Evolutionary conservation across 2,888 invertebrate species (phyloP).

Genomic region (Acronicta aceris): DNA sequence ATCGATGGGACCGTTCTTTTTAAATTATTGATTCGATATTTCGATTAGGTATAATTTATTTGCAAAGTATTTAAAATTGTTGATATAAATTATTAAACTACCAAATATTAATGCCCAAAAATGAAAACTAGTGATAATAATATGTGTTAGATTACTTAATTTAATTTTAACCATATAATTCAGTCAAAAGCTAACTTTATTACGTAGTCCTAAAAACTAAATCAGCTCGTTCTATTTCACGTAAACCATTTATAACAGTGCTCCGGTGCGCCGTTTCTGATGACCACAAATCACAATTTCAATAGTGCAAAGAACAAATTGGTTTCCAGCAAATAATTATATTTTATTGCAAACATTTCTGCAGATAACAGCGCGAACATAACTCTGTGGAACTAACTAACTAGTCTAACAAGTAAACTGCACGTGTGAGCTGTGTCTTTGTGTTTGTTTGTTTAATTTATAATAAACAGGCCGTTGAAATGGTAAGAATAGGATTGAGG

Average conservation of each 20-base stretch:
- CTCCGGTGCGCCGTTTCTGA: constrained; percentile 51
- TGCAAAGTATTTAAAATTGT: constrained; percentile 11
- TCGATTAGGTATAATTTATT: constrained; percentile 29
- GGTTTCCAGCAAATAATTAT: constrained; percentile 85
- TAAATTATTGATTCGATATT: constrained; percentile 15
- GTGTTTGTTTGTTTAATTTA: constrained; percentile 55
- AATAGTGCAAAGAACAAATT: constrained; percentile 79
- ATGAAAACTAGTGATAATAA: constrained; percentile 24
- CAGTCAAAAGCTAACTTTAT: constrained; percentile 6
- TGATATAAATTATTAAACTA: constrained; percentile 17
- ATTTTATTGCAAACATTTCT: constrained; percentile 79
- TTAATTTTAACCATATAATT: constrained; percentile 22
- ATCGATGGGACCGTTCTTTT: constrained; percentile 28
- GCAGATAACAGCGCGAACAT: constrained; percentile 78
- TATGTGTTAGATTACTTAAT: constrained; percentile 28
- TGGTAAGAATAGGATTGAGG: constrained; percentile 13
- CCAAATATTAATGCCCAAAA: constrained; percentile 14
- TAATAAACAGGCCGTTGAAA: constrained; percentile 40
- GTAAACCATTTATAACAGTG: constrained; percentile 49
- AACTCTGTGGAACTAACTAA: constrained; percentile 78
- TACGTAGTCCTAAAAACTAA: constrained; percentile 7
- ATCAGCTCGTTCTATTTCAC: constrained; percentile 9
- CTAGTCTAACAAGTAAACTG: constrained; percentile 71
- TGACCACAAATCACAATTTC: constrained; percentile 78
- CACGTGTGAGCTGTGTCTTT: constrained; percentile 51